Evolutionary conservation across 1,140 invertebrate species (phyloP), one percentile per base, ranked within the genome.

Genomic region (Trichonephila clavipes): DNA sequence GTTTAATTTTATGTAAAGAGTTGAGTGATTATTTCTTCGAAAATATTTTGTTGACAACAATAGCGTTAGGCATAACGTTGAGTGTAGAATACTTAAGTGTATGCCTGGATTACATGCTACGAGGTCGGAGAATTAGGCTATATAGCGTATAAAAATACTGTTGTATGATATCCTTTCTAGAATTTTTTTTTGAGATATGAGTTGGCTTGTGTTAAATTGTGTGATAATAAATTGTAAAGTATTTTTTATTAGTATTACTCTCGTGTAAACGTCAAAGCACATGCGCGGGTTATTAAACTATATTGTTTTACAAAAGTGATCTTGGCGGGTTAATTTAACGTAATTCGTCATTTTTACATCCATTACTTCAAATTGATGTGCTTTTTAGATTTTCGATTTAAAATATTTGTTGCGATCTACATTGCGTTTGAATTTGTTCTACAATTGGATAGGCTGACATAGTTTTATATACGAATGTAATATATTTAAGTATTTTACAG

Each of bases 51-150:
- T 88, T 85, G 10, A 24, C 19, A n/a, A 58, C n/a, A 62, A 59
- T n/a, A 88, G 69, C 86, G 92, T 93, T 93, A 93, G 92, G 92
- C 92, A 93, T 93, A 93, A 93, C 92, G 28, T 88, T 62, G 72
- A 7, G 24, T 51, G 44, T 18, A 90, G 34, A 40, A 40, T 62
- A 61, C 40, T n/a, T 28, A 7, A 64, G 66, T 89, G 24, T 90
- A 58, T 89, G 44, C 34, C 64, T 77, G 66, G 24, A 34, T 89
- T 58, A 21, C 62, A 77, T 88, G 86, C 86, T 66, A 16, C 24
- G 34, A 88, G 86, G 86, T 88, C 86, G 86, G 86, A n/a, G 59
- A 40, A 58, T 88, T 77, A 6, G 72, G 5, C 18, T 77, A 40
- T 40, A 34, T 77, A 58, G 51, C 19, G 4, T 59, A 12, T 59